phyloP scores from a whole-genome alignment of 2,113 vertebrate species.

The Podocnemis expansa region DNA sequence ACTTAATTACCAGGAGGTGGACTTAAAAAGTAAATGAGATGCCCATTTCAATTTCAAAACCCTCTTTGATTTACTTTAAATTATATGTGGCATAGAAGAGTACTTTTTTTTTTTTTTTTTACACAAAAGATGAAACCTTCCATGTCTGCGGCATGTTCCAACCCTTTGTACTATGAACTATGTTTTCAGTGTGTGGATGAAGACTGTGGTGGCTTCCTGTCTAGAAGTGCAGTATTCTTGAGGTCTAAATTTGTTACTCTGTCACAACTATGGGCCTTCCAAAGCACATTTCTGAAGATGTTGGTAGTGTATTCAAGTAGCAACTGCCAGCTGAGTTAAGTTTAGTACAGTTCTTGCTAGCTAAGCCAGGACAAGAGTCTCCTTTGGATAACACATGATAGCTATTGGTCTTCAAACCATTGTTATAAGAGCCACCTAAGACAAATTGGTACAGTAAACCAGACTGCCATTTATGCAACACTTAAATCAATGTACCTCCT shows the following conservation, averaged over 20 bases:
- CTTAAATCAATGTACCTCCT: neutral
- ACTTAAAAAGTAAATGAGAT: neutral
- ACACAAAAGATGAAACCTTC: neutral
- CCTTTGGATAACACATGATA: neutral
- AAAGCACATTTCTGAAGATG: neutral
- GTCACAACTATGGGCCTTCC: neutral
- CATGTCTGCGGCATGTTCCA: neutral
- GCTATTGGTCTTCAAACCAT: neutral
- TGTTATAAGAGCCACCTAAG: neutral
- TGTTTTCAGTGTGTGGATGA: neutral
- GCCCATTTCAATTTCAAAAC: neutral
- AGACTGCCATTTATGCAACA: neutral
- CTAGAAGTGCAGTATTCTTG: neutral
- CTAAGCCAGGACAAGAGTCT: neutral
- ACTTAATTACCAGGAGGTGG: conserved; percentile 12
- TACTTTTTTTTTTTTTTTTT: neutral
- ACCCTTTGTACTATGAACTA: neutral
- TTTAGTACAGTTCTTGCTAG: neutral
- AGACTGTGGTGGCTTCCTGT: neutral
- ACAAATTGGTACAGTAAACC: neutral
- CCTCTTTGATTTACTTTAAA: neutral
- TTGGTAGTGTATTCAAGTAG: neutral
- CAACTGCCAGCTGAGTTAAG: neutral
- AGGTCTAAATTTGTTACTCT: neutral
- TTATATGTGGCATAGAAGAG: neutral